Conservation (phyloP, 2,797 vertebrate species). For the Myotis planiceps region DNA sequence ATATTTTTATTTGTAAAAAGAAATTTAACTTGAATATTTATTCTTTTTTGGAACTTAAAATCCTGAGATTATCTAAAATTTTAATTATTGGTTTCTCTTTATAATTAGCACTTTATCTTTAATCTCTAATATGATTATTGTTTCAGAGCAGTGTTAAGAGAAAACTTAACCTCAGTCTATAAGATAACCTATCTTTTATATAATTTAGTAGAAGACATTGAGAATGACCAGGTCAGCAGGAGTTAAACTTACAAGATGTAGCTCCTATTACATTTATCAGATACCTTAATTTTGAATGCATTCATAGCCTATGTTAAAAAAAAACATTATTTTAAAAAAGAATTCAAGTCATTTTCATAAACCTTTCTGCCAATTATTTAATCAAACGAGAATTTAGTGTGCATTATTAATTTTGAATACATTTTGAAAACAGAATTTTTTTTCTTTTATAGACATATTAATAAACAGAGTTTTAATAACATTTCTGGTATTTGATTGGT, state of each 20-base stretch:
- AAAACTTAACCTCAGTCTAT: background rate
- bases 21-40: background rate
- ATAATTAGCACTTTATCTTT: background rate
- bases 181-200: background rate
- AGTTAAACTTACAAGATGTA: background rate
- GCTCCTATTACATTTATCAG: background rate
- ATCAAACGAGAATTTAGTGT: background rate
- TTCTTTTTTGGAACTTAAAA: background rate
- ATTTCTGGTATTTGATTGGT: background rate
- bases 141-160: background rate
- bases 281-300: background rate
- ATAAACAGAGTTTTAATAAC: background rate
- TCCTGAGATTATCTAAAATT: background rate
- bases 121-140: background rate
- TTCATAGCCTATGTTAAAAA: background rate
- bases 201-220: background rate
- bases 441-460: background rate
- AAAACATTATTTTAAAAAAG: background rate
- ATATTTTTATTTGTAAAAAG: background rate
- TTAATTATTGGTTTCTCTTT: background rate
- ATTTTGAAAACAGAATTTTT: background rate
- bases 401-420: background rate
- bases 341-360: background rate
- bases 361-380: background rate
- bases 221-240: background rate